A percentile compares a stretch with the other conserved stretches of the same genome.
Conservation (phyloP, 2,797 vertebrate genomes). For the Notamacropus eugenii region DNA sequence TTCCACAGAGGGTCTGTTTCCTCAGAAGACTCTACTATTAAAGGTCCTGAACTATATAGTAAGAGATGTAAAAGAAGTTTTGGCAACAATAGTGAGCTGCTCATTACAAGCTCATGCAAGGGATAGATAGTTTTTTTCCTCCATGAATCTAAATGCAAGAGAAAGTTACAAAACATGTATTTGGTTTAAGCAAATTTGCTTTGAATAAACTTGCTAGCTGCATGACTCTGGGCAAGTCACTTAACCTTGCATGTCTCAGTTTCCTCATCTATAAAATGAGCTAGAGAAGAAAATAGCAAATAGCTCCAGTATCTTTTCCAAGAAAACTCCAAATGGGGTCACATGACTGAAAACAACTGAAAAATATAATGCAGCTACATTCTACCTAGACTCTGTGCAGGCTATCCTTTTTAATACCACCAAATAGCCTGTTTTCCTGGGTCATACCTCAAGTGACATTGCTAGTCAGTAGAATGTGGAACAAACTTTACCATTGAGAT, state of each 20-base stretch:
- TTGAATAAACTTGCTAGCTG: not conserved
- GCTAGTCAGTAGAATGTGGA: not conserved
- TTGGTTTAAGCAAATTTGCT: not conserved
- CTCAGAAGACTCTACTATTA: not conserved
- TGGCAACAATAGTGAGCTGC: not conserved
- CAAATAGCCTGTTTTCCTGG: not conserved
- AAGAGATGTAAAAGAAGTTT: not conserved
- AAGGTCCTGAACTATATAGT: not conserved
- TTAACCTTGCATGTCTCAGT: not conserved
- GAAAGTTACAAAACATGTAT: not conserved
- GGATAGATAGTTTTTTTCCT: not conserved
- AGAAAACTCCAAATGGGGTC: not conserved
- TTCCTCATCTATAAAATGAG: not conserved
- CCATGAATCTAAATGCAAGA: not conserved
- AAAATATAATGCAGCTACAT: not conserved
- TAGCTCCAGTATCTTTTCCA: not conserved
- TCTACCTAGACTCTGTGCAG: not conserved
- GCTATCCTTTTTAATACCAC: not conserved
- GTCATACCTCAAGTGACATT: not conserved
- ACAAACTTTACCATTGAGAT: not conserved
- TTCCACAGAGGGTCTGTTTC: not conserved
- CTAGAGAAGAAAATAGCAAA: not conserved
- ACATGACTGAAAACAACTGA: not conserved
- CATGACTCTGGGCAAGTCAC: not conserved
- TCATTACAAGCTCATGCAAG: not conserved